These are phyloP conservation scores for Plecturocebus donacophilus DNA, from an alignment of 2,113 vertebrate genomes.

Conservation along the genomic window DNA sequence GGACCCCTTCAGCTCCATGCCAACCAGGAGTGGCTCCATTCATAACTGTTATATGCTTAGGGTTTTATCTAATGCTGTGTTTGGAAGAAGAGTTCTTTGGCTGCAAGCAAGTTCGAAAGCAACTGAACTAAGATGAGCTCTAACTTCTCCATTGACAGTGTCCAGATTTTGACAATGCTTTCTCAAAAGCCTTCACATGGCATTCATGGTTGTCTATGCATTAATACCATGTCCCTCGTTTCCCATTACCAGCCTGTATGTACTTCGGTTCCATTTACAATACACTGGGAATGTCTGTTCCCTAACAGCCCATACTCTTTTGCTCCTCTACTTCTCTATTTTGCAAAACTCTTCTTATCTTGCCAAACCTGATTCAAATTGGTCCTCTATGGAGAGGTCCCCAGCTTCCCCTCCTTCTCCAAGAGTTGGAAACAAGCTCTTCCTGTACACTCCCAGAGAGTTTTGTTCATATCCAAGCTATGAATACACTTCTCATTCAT, in stretches of 20 bases:
- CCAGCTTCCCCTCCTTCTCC: not conserved
- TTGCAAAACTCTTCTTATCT: not conserved
- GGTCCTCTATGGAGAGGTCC: not conserved
- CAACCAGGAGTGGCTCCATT: not conserved
- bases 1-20: not conserved
- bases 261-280: not conserved
- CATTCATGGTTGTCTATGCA: not conserved
- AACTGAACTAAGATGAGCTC: not conserved
- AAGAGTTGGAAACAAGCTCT: not conserved
- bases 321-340: not conserved
- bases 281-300: not conserved
- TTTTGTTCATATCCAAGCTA: not conserved
- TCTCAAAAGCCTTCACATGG: not conserved
- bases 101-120: not conserved
- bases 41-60: not conserved
- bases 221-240: accelerated
- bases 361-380: not conserved
- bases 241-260: accelerated
- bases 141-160: not conserved
- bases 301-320: not conserved
- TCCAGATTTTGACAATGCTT: not conserved
- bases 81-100: not conserved
- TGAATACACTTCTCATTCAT: not conserved
- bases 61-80: not conserved
- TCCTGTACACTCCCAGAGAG: not conserved